phyloP scores from a whole-genome alignment of 2,113 vertebrate species.

The Hassar affinis region DNA sequence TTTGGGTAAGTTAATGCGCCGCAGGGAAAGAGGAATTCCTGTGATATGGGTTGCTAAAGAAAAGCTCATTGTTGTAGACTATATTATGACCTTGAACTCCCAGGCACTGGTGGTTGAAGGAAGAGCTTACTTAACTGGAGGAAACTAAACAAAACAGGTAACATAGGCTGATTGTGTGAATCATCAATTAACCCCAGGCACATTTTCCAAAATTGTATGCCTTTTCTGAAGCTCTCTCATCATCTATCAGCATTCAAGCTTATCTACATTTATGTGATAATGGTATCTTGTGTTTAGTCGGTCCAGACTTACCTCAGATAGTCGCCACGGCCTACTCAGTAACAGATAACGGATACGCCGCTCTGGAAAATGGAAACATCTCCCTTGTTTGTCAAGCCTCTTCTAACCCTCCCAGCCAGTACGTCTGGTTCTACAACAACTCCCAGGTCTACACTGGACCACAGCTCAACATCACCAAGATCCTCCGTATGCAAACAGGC shows the following conservation, averaged over 20 bases:
- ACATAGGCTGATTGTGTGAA: neutral
- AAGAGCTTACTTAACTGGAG: neutral
- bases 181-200: neutral
- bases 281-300: conserved; percentile 65
- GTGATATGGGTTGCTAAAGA: neutral
- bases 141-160: neutral
- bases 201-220: neutral
- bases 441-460: conserved; percentile 77
- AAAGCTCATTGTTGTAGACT: neutral
- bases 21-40: neutral
- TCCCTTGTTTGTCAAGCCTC: conserved; percentile 81
- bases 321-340: conserved; percentile 78
- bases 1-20: neutral
- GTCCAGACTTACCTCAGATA: conserved; percentile 82
- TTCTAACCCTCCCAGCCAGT: conserved; percentile 84
- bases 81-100: neutral
- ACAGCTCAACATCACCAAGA: conserved; percentile 73
- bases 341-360: conserved; percentile 74
- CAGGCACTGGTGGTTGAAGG: neutral
- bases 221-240: neutral
- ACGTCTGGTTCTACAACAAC: conserved; percentile 85
- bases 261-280: neutral
- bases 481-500: conserved; percentile 79
- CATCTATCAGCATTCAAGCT: neutral
- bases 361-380: conserved; percentile 79